These are phyloP conservation scores for Axis porcinus DNA, from an alignment of 2,113 vertebrate species.

Conservation along the genomic window DNA sequence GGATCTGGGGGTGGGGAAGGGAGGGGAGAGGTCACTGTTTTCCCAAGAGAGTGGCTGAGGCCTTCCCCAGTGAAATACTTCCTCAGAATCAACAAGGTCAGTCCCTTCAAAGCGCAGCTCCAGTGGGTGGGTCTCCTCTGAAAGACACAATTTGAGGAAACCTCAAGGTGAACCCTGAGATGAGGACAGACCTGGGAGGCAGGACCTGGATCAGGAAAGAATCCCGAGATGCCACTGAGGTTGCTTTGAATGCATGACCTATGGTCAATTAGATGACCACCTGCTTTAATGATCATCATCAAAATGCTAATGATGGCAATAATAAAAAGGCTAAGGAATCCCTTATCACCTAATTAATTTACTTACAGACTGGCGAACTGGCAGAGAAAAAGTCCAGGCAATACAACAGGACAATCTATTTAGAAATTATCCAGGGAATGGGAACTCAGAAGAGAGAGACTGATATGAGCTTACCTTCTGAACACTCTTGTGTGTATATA, in stretches of 20 bases:
- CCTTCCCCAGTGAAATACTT: constrained; percentile 18
- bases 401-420: neutral
- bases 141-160: constrained; percentile 73
- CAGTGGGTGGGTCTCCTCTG: constrained; percentile 64
- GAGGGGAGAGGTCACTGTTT: neutral
- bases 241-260: neutral
- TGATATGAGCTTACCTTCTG: neutral
- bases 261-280: neutral
- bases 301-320: neutral
- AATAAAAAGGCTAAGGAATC: constrained; percentile 39
- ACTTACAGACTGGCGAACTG: neutral
- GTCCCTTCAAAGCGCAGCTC: constrained; percentile 71
- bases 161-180: constrained; percentile 5
- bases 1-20: neutral
- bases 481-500: neutral
- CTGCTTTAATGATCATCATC: constrained; percentile 43
- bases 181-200: constrained; percentile 59
- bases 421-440: neutral
- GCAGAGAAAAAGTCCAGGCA: constrained; percentile 7
- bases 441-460: neutral
- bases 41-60: neutral
- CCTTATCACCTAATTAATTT: constrained; percentile 43
- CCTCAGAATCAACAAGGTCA: constrained; percentile 73
- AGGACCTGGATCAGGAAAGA: constrained; percentile 26
- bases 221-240: neutral